These are phyloP conservation scores for Anagrus nilaparvatae DNA, from an alignment of 1,140 invertebrate species.

Conservation along the genomic window DNA sequence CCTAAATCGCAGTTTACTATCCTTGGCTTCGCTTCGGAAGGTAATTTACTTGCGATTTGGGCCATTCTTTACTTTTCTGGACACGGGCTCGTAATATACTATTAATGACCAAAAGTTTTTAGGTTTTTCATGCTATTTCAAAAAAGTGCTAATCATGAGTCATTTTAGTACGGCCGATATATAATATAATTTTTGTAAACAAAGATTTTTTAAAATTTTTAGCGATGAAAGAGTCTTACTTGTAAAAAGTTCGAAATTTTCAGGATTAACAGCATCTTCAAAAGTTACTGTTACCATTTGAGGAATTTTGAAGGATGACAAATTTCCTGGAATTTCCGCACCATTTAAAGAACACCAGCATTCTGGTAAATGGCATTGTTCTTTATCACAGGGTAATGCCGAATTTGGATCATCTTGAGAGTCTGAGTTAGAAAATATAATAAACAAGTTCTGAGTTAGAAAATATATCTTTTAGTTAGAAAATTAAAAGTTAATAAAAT, in stretches of 20 bases:
- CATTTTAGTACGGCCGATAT: too few species aligned
- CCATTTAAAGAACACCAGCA: slow-evolving; percentile 70
- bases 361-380: slow-evolving; percentile 55
- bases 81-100: too few species aligned
- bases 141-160: too few species aligned
- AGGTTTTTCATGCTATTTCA: too few species aligned
- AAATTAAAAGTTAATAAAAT: neutral
- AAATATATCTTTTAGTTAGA: slow-evolving; percentile 8
- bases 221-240: too few species aligned
- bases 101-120: too few species aligned
- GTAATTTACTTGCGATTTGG: too few species aligned
- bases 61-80: too few species aligned
- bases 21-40: too few species aligned
- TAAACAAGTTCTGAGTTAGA: slow-evolving; percentile 46
- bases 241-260: slow-evolving; percentile 61
- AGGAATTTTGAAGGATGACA: slow-evolving; percentile 40
- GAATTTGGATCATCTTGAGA: slow-evolving; percentile 57
- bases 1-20: too few species aligned
- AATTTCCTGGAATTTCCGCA: slow-evolving; percentile 39
- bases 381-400: slow-evolving; percentile 52
- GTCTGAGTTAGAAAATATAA: slow-evolving; percentile 38
- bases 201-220: too few species aligned
- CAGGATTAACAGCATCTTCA: slow-evolving; percentile 66
- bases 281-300: slow-evolving; percentile 74
- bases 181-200: too few species aligned